Base-by-base conservation (phyloP, 2,113 vertebrate genomes). In the Otus sunia region DNA sequence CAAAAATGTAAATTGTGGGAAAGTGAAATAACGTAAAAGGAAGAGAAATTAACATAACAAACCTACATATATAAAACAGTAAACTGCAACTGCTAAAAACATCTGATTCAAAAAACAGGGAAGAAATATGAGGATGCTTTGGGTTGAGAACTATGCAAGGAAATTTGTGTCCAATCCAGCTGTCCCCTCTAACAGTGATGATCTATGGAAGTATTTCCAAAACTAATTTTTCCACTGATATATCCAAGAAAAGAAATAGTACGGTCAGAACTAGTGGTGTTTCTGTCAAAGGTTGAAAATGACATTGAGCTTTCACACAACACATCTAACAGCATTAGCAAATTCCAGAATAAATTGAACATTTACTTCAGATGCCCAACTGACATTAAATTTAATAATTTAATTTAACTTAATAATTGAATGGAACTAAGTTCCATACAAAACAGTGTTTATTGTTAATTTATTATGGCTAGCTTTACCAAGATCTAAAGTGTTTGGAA, bases 331-430 rank as follows among this genome's bases (percentile, higher is more conserved):
- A 92, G 21, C n/a, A 81, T 37, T 81, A 74, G 29, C 21, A 91
- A 86, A 49, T 85, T 88, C 12, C 27, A 30, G 58, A 79, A 91
- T 66, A 95, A 84, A 77, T 21, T 37, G 22, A 66, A 74, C 10
- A 50, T 75, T 95, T 86, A 67, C 47, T 92, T 94, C 55, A 77
- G 55, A 63, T 36, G 8, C 3, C 37, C 77, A 32, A 74, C 13
- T 67, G 26, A 62, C 10, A 69, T 47, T 50, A 60, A 29, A 58
- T 59, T 69, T 49, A 76, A 56, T 76, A 88, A 87, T 45, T 32
- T 67, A 30, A 37, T 88, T 76, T 64, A 26, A 78, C 91, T 91
- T 94, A 87, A 67, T 78, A 52, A 85, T 55, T 55, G 7, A 67
- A 71, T 67, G 9, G 22, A 75, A 75, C 74, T 45, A 87, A 41